Conservation (phyloP, 2,797 vertebrate genomes). For the Phrynocephalus forsythii region DNA sequence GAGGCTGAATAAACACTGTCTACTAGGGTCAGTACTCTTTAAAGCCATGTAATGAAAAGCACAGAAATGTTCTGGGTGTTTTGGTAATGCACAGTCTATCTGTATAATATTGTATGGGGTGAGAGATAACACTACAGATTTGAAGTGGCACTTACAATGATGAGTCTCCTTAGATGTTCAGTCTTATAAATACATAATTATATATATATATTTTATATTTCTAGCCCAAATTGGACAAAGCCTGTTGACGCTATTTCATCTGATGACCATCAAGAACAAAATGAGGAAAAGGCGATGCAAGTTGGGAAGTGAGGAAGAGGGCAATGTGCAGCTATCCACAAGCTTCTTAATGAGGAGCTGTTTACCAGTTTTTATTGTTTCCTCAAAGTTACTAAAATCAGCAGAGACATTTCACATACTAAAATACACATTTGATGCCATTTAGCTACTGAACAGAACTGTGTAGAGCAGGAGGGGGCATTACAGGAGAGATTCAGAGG, state of each 20-base stretch:
- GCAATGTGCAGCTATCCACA: background rate
- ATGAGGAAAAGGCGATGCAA: background rate
- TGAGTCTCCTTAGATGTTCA: background rate
- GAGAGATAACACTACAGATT: background rate
- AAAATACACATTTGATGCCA: background rate
- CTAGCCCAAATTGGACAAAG: background rate
- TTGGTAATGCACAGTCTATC: background rate
- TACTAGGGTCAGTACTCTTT: conserved; percentile 58
- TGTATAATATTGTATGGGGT: conserved; percentile 40
- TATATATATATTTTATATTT: background rate
- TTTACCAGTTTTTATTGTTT: background rate
- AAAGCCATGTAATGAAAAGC: conserved; percentile 32
- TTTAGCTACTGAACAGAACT: too few species aligned
- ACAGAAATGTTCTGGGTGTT: conserved; percentile 39
- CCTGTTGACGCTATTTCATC: background rate
- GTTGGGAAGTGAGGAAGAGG: background rate
- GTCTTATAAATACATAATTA: background rate
- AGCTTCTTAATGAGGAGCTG: background rate
- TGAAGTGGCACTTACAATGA: conserved; percentile 35
- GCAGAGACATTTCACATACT: background rate
- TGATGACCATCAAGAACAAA: background rate
- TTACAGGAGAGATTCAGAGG: too few species aligned
- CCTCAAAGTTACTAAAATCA: background rate
- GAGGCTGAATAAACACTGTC: conserved; percentile 66
- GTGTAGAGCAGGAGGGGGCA: too few species aligned